phyloP scores from a whole-genome alignment of 2,888 invertebrate genomes.

The Amiota minor region DNA sequence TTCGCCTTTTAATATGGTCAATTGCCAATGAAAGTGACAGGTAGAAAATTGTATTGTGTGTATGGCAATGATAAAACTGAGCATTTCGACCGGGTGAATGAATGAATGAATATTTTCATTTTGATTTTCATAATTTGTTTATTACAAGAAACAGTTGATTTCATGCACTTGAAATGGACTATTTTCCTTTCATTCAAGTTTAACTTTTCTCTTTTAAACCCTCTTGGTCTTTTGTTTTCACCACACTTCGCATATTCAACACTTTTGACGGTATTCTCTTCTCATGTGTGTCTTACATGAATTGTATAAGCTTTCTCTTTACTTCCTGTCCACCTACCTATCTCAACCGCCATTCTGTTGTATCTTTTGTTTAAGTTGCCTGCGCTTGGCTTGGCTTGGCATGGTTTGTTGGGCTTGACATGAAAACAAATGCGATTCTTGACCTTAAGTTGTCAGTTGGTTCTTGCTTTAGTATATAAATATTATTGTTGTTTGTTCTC shows the following conservation, averaged over 20 bases:
- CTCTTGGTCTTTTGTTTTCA: too few relatives aligned
- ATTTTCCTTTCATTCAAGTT: not conserved
- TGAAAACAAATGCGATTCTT: constrained; percentile 53
- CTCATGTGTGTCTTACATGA: too few relatives aligned
- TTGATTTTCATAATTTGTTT: not conserved
- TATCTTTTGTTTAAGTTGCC: constrained; percentile 27
- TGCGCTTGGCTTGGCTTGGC: constrained; percentile 20
- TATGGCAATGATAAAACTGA: too few relatives aligned
- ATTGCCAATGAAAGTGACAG: too few relatives aligned
- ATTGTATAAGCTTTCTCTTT: not conserved
- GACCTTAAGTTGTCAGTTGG: constrained; percentile 49
- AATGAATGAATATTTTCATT: too few relatives aligned
- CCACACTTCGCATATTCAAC: constrained; percentile 28
- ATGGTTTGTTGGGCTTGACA: too few relatives aligned
- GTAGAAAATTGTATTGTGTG: too few relatives aligned
- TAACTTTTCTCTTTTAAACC: too few relatives aligned
- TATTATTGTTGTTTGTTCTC: constrained; percentile 33
- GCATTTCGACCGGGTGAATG: too few relatives aligned
- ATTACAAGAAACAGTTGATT: not conserved
- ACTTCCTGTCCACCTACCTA: too few relatives aligned
- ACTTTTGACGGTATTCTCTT: not conserved
- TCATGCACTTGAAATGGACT: not conserved
- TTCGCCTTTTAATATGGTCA: too few relatives aligned
- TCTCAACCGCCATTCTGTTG: too few relatives aligned
- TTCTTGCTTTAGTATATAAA: not conserved